Evolutionary conservation across 92 coral and sea anemone species (phyloP), one percentile per base, ranked within the genome.

Genomic region (Siderastrea siderea): DNA sequence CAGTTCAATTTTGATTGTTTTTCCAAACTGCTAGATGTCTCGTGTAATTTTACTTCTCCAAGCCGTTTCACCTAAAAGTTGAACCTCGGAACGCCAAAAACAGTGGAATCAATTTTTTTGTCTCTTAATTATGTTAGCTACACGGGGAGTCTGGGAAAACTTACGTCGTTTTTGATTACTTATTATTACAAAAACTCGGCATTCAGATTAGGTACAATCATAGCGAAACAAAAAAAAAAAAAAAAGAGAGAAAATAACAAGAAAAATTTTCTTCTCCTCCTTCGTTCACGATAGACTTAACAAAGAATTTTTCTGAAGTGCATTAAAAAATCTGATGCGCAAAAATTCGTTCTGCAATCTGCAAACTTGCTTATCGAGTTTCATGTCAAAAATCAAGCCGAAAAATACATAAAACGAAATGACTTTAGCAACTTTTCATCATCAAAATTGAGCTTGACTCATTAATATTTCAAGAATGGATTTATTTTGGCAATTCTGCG

Each of bases 201-300:
- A 52, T 65, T 69, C 81, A 80, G 92, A 91, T 91, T 91, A 91
- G 94, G 83, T 85, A 81, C 86, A 88, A 91, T 91, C 94, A 91
- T 82, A 50, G 87, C 72, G 49, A 84, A 84, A 49, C 12, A 55
- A 80, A 82, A 70, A 52, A 55, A 6, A 16, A 61, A 79, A 52
- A 64, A 45, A 47, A 46, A 15, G 47, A 46, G 38, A 26, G 38
- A 26, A 26, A 26, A 50, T 62, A 47, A 62, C 26, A 57, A 51
- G 11, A 43, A 54, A 77, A 43, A 12, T 53, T 43, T 58, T 57
- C 7, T 50, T 26, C n/a, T 14, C 65, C 9, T 69, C 43, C 14
- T n/a, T 70, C n/a, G 13, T 4, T 4, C 19, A 53, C 17, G 44
- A 53, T 68, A 68, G 46, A 6, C 6, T 14, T 48, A 54, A 6